Conservation (phyloP, 30 jellyfish, hydroid and myxozoan genomes). For the Phacellophora camtschatica region DNA sequence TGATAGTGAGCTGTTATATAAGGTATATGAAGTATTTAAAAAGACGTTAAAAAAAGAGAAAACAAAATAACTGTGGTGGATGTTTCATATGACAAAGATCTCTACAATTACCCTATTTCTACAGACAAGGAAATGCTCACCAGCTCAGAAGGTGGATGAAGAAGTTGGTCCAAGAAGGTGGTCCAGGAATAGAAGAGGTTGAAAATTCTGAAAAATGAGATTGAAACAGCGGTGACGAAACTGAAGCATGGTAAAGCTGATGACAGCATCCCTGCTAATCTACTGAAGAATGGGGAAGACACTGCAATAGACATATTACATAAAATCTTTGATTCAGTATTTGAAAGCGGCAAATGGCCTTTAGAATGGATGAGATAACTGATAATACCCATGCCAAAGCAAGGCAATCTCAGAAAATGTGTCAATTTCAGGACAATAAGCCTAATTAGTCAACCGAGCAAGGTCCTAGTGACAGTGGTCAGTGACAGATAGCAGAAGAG, state of each 20-base stretch:
- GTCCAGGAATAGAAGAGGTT: conserved; percentile 7
- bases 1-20: too few relatives aligned
- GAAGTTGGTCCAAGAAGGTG: conserved; percentile 30
- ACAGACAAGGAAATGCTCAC: neutral
- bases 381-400: conserved; percentile 41
- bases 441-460: conserved; percentile 56
- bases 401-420: conserved; percentile 36
- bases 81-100: conserved; percentile 22
- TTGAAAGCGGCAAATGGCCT: conserved; percentile 52
- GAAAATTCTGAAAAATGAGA: conserved; percentile 5
- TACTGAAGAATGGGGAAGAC: conserved; percentile 27
- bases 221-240: conserved; percentile 33
- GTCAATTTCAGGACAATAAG: conserved; percentile 40
- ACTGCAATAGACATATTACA: conserved; percentile 20
- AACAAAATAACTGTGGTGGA: too few relatives aligned
- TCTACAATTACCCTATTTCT: conserved; percentile 34
- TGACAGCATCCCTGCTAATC: too few relatives aligned
- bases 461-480: conserved; percentile 41
- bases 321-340: conserved; percentile 21
- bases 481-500: conserved; percentile 37
- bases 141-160: too few relatives aligned
- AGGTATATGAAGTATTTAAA: too few relatives aligned
- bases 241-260: conserved; percentile 65
- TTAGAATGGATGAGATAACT: conserved; percentile 45
- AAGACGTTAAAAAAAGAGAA: too few relatives aligned